These are phyloP conservation scores for Chymomyza costata DNA, from an alignment of 1,140 invertebrate genomes.

Conservation along the genomic window DNA sequence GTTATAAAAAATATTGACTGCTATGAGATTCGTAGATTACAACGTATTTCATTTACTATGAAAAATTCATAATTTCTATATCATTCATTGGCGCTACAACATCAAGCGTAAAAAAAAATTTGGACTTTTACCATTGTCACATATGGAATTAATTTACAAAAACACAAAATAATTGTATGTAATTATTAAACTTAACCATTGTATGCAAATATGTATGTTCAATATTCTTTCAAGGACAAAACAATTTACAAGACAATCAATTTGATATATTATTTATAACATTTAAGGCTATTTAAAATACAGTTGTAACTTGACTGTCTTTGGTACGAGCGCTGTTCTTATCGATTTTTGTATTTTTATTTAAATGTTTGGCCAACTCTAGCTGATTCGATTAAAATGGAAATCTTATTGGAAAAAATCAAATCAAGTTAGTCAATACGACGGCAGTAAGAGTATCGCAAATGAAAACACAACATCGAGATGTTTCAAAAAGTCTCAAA, in stretches of 20 bases:
- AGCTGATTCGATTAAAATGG: conserved; percentile 31
- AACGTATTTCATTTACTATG: no score
- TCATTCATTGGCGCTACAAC: no score
- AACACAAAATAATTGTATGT: conserved; percentile 1
- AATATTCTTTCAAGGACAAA: conserved; percentile 41
- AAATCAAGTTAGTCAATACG: conserved; percentile 46
- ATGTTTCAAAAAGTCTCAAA: conserved; percentile 66
- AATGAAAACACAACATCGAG: conserved; percentile 74
- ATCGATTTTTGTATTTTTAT: conserved; percentile 23
- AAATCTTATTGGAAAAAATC: conserved; percentile 46
- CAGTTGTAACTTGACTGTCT: conserved; percentile 28
- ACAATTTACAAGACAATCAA: conserved; percentile 71
- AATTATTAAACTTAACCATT: conserved; percentile 5
- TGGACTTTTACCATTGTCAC: conserved; percentile 1
- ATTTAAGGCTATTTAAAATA: conserved; percentile 45
- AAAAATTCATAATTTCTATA: no score
- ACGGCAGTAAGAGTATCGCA: conserved; percentile 44
- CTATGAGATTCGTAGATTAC: no score
- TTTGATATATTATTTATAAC: conserved; percentile 37
- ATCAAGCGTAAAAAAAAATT: conserved; percentile 1
- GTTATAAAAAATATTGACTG: no score
- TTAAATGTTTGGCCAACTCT: conserved; percentile 12
- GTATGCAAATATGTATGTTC: conserved; percentile 11
- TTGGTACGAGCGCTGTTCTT: conserved; percentile 15
- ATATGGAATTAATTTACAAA: neutral